Evolutionary conservation across 2,113 vertebrate species (phyloP), one percentile per base, ranked within the genome.

Genomic region (Bos javanicus): DNA sequence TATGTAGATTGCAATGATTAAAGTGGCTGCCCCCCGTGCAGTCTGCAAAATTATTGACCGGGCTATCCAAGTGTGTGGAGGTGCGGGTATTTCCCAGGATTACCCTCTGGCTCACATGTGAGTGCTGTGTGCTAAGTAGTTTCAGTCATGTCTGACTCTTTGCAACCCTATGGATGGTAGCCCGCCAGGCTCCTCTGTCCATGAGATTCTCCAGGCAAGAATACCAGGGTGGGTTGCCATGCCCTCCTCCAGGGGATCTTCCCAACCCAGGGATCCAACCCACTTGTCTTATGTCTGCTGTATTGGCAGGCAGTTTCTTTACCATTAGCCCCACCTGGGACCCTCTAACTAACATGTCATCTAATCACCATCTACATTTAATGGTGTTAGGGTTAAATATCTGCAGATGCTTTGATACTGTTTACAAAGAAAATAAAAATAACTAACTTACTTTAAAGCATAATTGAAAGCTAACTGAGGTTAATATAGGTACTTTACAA

Each of bases 51-150:
- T 99, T 97, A 97, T 99, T 81, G 99, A 99, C 98, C 98, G 94
- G 64, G 99, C 99, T 54, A 99, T 99, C 84, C 99, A 99, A 98
- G 99, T 99, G 5, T 98, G 99, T 2, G 99, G 99, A 36, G 99
- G 98, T 2, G 99, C 99, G 4, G 99, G 99, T 1, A 98, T 99
- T 82, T 99, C 99, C 39, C 99, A 99, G 95, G 99, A 99, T 80
- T 99, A 99, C 91, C 99, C 99, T 67, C 98, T 99, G n/a, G 99
- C 99, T 3, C 98, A 98, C 33, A 99, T 99, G 99, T 99, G 97
- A 99, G 99, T 76, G 25, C 71, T 76, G 39, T 43, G 39, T 43
- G 71, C 71, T 26, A 76, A 76, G 71, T 43, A 26, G 71, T 43
- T 43, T 26, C 71, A 76, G 23, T 43, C 1, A 25, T 43, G 39